phyloP scores from a whole-genome alignment of 2,797 vertebrate species.

The Tenualosa ilisha region DNA sequence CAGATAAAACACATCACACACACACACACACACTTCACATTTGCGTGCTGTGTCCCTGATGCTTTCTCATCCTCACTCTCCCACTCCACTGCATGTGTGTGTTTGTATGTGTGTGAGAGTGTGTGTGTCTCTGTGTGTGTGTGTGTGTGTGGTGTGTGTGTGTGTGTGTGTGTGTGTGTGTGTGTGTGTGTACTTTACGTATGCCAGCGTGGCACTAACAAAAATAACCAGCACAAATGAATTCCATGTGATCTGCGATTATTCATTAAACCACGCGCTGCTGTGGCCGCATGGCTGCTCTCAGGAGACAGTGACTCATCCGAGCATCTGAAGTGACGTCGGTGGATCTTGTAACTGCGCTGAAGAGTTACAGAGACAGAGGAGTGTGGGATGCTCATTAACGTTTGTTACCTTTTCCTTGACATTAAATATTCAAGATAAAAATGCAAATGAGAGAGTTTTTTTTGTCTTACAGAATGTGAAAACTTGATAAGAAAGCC shows the following conservation, averaged over 20 bases:
- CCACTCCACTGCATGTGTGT: background rate
- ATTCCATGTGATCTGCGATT: background rate
- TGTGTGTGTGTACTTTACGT: background rate
- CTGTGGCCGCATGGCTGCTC: background rate
- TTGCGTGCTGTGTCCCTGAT: background rate
- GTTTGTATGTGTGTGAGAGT: no score
- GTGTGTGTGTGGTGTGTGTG: background rate
- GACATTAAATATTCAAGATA: conserved; percentile 21
- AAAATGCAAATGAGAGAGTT: background rate
- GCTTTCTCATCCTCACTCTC: background rate
- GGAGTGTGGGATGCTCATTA: conserved; percentile 3
- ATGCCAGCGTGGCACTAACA: background rate
- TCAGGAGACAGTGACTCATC: background rate
- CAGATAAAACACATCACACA: background rate
- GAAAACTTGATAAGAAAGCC: background rate
- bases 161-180: no score
- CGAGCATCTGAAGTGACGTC: background rate
- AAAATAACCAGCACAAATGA: conserved; percentile 11
- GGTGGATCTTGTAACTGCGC: background rate
- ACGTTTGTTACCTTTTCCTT: conserved; percentile 1
- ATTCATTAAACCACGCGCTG: background rate
- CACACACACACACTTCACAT: background rate
- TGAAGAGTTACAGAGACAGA: background rate
- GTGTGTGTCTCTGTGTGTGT: no score
- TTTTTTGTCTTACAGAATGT: background rate